Base-by-base conservation (phyloP, 1,140 invertebrate species). In the Camponotus pennsylvanicus region DNA sequence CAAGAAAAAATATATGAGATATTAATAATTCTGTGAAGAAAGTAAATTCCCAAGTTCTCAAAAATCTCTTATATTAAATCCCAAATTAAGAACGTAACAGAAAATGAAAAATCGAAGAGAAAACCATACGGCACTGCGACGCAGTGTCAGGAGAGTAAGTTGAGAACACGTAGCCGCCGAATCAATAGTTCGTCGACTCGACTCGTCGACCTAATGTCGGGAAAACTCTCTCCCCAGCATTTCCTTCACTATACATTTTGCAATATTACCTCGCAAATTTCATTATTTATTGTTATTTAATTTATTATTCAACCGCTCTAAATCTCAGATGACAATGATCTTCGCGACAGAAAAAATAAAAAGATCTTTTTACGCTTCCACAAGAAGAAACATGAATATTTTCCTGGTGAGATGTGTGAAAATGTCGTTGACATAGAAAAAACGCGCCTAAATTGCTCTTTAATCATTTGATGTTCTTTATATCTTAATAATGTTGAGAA, bases 161-260 rank as follows among this genome's bases (percentile, higher is more conserved):
- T 34, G 64, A 32, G 66, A 71, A 45, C 49, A 49, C 57, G 37
- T 27, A 82, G 88, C 32, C 55, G 61, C 70, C 77, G 64, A 94
- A 94, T 94, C 94, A 92, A 94, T 94, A 94, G 93, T 94, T 94
- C 92, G 94, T 94, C 93, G 93, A 94, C 93, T 93, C 93, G 85
- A 86, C 84, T 55, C 77, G 87, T 88, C 89, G 71, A 83, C 77
- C 83, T 49, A 80, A 88, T 90, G 70, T 88, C 80, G 86, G 64
- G 82, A 71, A 87, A 90, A 85, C 70, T 76, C 52, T 52, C 3
- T 13, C 9, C 42, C 27, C 49, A 45, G n/a, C 61, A 40, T 71
- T 8, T 27, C 70, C 73, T 83, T 89, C 78, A 40, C 37, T 27
- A 27, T 27, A 27, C 27, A 27, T 27, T 27, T 27, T 27, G 27